Conservation (phyloP, 2,113 vertebrate species). For the Pomatostomus ruficeps region DNA sequence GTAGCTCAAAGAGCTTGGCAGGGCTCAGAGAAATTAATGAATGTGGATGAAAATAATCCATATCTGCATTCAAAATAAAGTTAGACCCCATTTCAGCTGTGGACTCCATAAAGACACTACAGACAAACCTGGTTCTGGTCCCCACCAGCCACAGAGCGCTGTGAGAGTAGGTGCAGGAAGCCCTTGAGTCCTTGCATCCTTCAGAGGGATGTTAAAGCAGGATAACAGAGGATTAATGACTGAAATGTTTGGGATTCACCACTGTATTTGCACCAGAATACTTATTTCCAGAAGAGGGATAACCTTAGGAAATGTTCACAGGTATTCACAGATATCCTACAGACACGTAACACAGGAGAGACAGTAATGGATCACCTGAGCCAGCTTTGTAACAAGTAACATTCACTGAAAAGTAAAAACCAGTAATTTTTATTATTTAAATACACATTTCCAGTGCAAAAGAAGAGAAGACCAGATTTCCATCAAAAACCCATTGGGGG, state of each 20-base stretch:
- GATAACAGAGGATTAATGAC: background rate
- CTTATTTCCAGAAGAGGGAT: background rate
- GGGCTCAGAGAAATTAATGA: background rate
- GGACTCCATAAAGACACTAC: background rate
- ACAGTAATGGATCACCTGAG: background rate
- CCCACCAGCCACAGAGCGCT: background rate
- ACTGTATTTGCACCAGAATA: background rate
- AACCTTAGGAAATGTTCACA: background rate
- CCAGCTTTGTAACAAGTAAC: background rate
- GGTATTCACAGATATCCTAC: background rate
- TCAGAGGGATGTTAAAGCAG: background rate
- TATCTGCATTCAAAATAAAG: background rate
- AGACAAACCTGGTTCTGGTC: fast-evolving
- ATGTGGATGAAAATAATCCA: background rate
- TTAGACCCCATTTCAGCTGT: background rate
- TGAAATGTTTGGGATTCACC: background rate
- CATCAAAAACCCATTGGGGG: background rate
- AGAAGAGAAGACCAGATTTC: background rate
- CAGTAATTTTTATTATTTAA: background rate
- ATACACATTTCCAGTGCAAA: background rate
- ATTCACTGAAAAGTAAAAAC: background rate
- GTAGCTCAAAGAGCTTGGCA: slow-evolving; percentile 27
- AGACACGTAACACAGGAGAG: background rate
- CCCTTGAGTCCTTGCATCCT: background rate
- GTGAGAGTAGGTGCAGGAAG: background rate